Conservation (phyloP, 2,888 invertebrate species). For the Cetonia aurata region DNA sequence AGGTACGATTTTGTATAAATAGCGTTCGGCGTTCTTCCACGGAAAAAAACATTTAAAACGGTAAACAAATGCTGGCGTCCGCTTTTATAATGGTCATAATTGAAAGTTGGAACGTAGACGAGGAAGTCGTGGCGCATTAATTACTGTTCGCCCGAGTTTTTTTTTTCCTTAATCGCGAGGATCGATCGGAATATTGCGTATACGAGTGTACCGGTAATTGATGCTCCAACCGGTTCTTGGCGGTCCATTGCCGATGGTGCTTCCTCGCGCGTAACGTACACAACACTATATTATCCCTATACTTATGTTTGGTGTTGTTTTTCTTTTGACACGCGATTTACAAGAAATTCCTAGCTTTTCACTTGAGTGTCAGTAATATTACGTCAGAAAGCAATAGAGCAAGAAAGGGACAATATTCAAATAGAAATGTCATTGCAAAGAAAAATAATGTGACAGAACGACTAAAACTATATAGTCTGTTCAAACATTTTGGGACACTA, state of each 20-base stretch:
- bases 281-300: too few species aligned
- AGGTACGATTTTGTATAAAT: constrained; percentile 1
- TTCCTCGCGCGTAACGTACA: constrained; percentile 19
- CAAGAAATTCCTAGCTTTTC: too few species aligned
- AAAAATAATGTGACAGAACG: too few species aligned
- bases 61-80: constrained; percentile 30
- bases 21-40: constrained; percentile 15
- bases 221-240: constrained; percentile 14
- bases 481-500: too few species aligned
- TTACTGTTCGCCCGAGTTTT: constrained; percentile 28
- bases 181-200: constrained; percentile 24
- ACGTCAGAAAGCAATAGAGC: too few species aligned
- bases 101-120: constrained; percentile 32
- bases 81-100: constrained; percentile 28
- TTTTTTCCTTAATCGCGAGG: constrained; percentile 19
- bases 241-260: constrained; percentile 2
- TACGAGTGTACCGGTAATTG: constrained; percentile 24
- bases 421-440: too few species aligned
- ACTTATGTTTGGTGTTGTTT: too few species aligned
- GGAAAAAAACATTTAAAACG: constrained; percentile 27
- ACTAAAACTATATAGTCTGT: too few species aligned
- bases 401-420: too few species aligned
- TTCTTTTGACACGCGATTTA: too few species aligned
- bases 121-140: constrained; percentile 36
- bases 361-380: too few species aligned